A percentile compares a stretch with the other conserved stretches of the same genome.
These are phyloP conservation scores for Helicolenus hilgendorfi DNA, from an alignment of 2,797 vertebrate species.

Conservation along the genomic window DNA sequence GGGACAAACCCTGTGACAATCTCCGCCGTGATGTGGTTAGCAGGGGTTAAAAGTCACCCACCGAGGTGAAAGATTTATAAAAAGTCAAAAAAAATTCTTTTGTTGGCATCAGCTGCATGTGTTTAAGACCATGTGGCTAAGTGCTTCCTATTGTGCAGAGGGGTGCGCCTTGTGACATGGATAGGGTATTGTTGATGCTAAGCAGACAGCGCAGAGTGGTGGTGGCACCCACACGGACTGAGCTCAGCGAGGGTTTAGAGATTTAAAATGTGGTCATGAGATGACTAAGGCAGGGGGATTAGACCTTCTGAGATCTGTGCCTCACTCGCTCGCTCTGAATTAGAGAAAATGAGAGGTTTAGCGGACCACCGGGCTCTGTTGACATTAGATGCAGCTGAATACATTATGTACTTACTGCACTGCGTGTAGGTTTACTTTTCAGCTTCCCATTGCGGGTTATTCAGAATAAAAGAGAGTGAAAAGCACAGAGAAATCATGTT, in stretches of 20 bases:
- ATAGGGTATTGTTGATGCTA: constrained; percentile 68
- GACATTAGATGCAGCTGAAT: constrained; percentile 60
- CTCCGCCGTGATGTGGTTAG: constrained; percentile 36
- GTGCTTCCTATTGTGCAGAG: constrained; percentile 66
- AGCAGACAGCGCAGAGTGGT: constrained; percentile 59
- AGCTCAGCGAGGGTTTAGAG: constrained; percentile 80
- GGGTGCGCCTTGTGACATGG: constrained; percentile 76
- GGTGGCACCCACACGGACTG: constrained; percentile 53
- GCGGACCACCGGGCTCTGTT: constrained; percentile 57
- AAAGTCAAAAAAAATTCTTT: constrained; percentile 50
- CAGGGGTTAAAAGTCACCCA: constrained; percentile 52
- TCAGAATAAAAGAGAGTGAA: neutral
- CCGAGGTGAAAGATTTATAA: constrained; percentile 45
- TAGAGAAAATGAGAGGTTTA: constrained; percentile 77
- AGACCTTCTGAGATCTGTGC: constrained; percentile 74
- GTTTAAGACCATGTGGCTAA: constrained; percentile 63
- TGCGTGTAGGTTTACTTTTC: constrained; percentile 38
- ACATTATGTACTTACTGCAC: constrained; percentile 54
- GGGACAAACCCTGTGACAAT: constrained; percentile 52
- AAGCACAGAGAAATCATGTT: neutral
- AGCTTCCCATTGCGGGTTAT: neutral
- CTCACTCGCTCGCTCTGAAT: constrained; percentile 65
- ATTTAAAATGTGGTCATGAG: constrained; percentile 83
- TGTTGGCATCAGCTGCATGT: constrained; percentile 58
- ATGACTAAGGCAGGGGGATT: constrained; percentile 81